These are phyloP conservation scores for Andinoacara biseriatus DNA, from an alignment of 2,113 vertebrate species.

Conservation along the genomic window DNA sequence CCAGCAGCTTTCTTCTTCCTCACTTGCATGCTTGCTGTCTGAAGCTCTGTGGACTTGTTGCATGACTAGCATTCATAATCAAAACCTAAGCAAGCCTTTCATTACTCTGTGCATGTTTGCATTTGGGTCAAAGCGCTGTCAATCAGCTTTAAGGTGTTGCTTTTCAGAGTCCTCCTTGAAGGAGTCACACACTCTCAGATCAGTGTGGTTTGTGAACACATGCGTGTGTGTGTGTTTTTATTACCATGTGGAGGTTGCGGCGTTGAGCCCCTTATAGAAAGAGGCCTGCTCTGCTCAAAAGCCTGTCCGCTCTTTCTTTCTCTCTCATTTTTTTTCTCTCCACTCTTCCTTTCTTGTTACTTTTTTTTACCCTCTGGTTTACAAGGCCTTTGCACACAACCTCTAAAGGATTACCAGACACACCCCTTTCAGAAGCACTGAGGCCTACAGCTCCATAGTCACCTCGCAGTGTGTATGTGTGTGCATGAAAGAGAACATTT, in stretches of 20 bases:
- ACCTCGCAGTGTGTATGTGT: constrained; percentile 31
- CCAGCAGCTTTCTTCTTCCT: neutral
- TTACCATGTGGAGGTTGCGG: constrained; percentile 37
- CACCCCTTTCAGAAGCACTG: constrained; percentile 62
- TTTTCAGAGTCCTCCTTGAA: constrained; percentile 10
- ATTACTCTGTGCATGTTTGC: constrained; percentile 18
- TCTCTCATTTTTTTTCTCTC: neutral
- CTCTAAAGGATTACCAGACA: constrained; percentile 66
- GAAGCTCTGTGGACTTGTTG: constrained; percentile 2
- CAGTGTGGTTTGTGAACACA: constrained; percentile 1
- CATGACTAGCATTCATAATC: constrained; percentile 17
- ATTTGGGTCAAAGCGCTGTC: constrained; percentile 22
- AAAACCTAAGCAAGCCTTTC: constrained; percentile 20
- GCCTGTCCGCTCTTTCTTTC: constrained; percentile 53
- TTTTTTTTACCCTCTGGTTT: constrained; percentile 22
- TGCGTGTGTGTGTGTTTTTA: constrained; percentile 38
- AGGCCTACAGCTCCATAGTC: constrained; percentile 53
- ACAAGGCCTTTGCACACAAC: constrained; percentile 65
- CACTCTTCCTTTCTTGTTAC: constrained; percentile 19
- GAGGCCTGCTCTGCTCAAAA: constrained; percentile 49
- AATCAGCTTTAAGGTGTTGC: constrained; percentile 24
- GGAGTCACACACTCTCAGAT: constrained; percentile 15
- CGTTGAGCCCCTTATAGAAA: constrained; percentile 29
- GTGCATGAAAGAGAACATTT: constrained; percentile 31
- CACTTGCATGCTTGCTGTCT: neutral